A percentile compares a stretch with the other conserved stretches of the same genome.
These are phyloP conservation scores for Hippocampus guttulatus DNA, from an alignment of 2,113 vertebrate species.

Conservation along the genomic window DNA sequence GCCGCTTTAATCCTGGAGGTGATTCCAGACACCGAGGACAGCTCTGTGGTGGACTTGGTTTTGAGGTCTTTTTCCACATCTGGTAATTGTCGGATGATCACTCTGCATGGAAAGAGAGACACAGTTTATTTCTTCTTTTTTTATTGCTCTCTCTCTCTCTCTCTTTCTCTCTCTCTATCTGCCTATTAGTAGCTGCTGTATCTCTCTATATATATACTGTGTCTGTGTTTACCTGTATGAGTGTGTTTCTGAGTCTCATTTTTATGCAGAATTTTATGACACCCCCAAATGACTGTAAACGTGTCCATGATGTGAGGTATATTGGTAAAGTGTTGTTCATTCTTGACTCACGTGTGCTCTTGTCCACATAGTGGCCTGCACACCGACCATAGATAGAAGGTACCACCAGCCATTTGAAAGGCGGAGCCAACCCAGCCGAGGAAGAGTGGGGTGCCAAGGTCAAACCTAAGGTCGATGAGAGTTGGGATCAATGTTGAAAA, in stretches of 20 bases:
- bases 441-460: constrained; percentile 74
- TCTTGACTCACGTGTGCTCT: constrained; percentile 51
- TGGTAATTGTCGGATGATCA: constrained; percentile 8
- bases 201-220: too few relatives aligned
- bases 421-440: constrained; percentile 72
- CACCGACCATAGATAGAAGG: constrained; percentile 69
- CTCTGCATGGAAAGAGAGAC: constrained; percentile 29
- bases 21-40: constrained; percentile 37
- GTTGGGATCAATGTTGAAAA: background rate
- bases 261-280: background rate
- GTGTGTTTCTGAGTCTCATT: too few relatives aligned
- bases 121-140: too few relatives aligned
- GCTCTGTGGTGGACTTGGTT: constrained; percentile 38
- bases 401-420: constrained; percentile 61
- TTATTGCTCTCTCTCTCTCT: background rate
- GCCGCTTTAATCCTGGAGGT: constrained; percentile 57
- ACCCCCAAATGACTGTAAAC: background rate
- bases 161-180: background rate
- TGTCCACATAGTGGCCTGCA: constrained; percentile 45
- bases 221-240: too few relatives aligned
- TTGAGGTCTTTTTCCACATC: constrained; percentile 30
- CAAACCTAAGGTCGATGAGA: constrained; percentile 51
- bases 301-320: background rate
- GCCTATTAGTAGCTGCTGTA: too few relatives aligned
- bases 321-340: background rate